phyloP scores from a whole-genome alignment of 2,888 invertebrate species.

The Platycheirus albimanus region DNA sequence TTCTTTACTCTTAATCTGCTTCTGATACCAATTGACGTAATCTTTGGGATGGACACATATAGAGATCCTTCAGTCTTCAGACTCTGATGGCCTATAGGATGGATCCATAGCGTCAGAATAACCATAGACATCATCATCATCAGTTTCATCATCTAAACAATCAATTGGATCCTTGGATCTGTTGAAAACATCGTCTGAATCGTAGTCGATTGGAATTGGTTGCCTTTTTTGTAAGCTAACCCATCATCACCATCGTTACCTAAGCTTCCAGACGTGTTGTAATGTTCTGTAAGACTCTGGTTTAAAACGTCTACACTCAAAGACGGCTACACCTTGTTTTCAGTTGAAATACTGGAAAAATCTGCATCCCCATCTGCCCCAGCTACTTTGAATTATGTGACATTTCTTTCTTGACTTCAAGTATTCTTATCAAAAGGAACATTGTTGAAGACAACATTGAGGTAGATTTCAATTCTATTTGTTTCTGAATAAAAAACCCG shows the following conservation, averaged over 20 bases:
- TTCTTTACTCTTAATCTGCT: background rate
- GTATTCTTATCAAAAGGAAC: background rate
- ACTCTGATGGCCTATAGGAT: background rate
- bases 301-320: background rate
- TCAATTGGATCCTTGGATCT: background rate
- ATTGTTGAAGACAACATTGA: background rate
- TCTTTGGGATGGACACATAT: background rate
- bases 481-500: background rate
- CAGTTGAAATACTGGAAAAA: background rate
- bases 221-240: background rate
- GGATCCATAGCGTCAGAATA: background rate
- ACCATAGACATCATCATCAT: background rate
- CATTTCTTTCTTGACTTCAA: background rate
- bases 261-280: background rate
- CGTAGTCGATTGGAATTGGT: background rate
- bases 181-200: background rate
- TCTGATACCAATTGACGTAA: background rate
- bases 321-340: background rate
- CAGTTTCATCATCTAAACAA: background rate
- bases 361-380: background rate
- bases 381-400: background rate
- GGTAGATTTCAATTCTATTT: background rate
- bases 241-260: background rate
- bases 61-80: background rate
- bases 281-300: background rate